A percentile compares a stretch with the other conserved stretches of the same genome.
Conservation (phyloP, 1,140 invertebrate genomes). For the Hermetia illucens region DNA sequence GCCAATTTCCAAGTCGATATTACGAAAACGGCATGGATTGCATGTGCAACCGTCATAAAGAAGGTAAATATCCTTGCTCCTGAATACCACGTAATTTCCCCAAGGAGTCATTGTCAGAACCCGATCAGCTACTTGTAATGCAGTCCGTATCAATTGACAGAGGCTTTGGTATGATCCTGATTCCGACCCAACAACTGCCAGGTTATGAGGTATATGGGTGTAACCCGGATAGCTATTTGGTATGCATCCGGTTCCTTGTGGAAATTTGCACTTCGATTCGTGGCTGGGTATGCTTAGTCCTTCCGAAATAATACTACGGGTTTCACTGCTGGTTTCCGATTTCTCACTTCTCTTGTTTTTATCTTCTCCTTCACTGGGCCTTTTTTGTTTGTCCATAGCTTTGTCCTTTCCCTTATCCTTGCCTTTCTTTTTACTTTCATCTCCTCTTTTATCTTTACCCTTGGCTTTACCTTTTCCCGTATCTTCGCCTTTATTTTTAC, state of each 20-base stretch:
- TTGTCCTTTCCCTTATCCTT: background rate
- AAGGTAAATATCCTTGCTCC: conserved; percentile 21
- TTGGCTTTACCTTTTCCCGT: too few relatives aligned
- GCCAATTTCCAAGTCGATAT: conserved; percentile 22
- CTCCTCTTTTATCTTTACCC: too few relatives aligned
- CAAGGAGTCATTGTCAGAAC: conserved; percentile 27
- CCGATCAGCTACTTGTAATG: conserved; percentile 24
- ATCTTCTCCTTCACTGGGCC: background rate
- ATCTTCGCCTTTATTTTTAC: too few relatives aligned
- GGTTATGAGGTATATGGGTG: conserved; percentile 20
- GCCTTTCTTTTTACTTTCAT: conserved; percentile 10
- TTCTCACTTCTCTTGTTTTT: background rate
- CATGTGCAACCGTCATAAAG: conserved; percentile 26
- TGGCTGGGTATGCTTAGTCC: conserved; percentile 12
- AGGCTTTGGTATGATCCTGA: conserved; percentile 26
- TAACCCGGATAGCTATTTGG: conserved; percentile 25
- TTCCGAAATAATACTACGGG: too few relatives aligned
- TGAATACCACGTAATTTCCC: conserved; percentile 28
- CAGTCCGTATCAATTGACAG: conserved; percentile 23
- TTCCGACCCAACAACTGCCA: conserved; percentile 27
- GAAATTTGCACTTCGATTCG: conserved; percentile 12
- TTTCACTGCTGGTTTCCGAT: background rate
- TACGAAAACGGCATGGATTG: conserved; percentile 24
- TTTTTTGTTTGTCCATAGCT: background rate
- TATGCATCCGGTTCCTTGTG: conserved; percentile 8